Evolutionary conservation across 2,888 invertebrate species (phyloP).

Genomic region (Drosophila borborema): DNA sequence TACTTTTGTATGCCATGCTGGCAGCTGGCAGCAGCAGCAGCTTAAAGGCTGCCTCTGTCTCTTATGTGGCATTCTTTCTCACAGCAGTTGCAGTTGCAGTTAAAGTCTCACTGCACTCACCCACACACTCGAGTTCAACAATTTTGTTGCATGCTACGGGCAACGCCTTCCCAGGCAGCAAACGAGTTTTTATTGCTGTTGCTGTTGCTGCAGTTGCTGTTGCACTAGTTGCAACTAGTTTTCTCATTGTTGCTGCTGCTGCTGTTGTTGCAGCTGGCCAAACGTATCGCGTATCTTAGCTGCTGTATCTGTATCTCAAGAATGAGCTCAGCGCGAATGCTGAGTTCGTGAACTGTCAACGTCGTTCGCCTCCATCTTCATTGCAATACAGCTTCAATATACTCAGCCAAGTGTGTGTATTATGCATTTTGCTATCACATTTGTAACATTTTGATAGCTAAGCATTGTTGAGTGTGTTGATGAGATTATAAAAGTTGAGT

Average conservation of each 20-base stretch:
- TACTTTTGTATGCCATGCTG: constrained; percentile 28
- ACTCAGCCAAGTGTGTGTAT: not conserved
- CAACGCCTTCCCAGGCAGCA: constrained; percentile 57
- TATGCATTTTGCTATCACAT: not conserved
- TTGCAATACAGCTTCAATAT: constrained; percentile 32
- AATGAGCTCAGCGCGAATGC: constrained; percentile 67
- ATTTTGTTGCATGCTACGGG: constrained; percentile 41
- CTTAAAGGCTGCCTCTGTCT: constrained; percentile 41
- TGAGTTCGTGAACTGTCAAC: constrained; percentile 78
- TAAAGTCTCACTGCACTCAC: constrained; percentile 25
- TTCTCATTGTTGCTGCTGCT: constrained; percentile 54
- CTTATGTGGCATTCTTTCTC: constrained; percentile 60
- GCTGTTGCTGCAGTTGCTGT: constrained; percentile 30
- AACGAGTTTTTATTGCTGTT: constrained; percentile 46
- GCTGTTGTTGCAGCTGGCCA: constrained; percentile 51
- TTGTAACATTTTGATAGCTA: not conserved
- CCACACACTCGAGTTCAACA: constrained; percentile 44
- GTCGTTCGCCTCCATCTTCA: constrained; percentile 58
- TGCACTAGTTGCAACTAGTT: constrained; percentile 80
- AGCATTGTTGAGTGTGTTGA: not conserved
- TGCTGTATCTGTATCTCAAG: constrained; percentile 57
- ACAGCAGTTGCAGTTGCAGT: constrained; percentile 33
- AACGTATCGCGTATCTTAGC: constrained; percentile 71
- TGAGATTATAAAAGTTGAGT: not conserved
- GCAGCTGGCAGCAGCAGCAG: constrained; percentile 32